Evolutionary conservation across 1,140 invertebrate species (phyloP).

Genomic region (Saccostrea echinata): DNA sequence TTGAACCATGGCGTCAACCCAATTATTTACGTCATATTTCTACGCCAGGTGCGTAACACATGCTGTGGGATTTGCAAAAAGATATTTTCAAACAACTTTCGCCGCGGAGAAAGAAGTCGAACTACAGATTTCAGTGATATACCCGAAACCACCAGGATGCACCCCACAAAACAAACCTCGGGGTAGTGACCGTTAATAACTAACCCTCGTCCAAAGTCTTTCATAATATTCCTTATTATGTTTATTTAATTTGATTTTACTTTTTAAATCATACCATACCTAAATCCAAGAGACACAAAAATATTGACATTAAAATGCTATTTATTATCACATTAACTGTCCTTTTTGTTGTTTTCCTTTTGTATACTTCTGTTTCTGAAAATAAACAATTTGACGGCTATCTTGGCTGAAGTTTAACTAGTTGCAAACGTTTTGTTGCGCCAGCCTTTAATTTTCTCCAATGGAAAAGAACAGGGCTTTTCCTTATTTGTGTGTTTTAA

Average conservation of each 20-base stretch:
- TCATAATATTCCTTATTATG: neutral
- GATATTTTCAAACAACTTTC: constrained; percentile 3
- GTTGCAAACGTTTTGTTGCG: neutral
- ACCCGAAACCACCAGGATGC: constrained; percentile 22
- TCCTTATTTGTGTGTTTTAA: neutral
- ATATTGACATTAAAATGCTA: no score
- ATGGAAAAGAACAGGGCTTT: neutral
- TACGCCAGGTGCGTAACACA: neutral
- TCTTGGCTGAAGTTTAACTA: neutral
- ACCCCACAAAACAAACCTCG: neutral
- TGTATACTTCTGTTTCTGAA: no score
- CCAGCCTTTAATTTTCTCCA: neutral
- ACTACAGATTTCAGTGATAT: constrained; percentile 7
- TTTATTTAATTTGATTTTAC: neutral
- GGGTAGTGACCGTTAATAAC: neutral
- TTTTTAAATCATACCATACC: neutral
- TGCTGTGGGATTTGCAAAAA: constrained; percentile 28
- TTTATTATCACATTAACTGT: no score
- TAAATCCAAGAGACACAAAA: no score
- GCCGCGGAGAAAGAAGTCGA: constrained; percentile 19
- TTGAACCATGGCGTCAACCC: constrained; percentile 1
- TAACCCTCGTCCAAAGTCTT: neutral
- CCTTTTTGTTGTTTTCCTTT: no score
- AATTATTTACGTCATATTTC: constrained; percentile 35
- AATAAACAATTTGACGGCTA: neutral